Evolutionary conservation across 2,888 invertebrate species (phyloP), one percentile per base, ranked within the genome.

Genomic region (Sarcophaga variegata): DNA sequence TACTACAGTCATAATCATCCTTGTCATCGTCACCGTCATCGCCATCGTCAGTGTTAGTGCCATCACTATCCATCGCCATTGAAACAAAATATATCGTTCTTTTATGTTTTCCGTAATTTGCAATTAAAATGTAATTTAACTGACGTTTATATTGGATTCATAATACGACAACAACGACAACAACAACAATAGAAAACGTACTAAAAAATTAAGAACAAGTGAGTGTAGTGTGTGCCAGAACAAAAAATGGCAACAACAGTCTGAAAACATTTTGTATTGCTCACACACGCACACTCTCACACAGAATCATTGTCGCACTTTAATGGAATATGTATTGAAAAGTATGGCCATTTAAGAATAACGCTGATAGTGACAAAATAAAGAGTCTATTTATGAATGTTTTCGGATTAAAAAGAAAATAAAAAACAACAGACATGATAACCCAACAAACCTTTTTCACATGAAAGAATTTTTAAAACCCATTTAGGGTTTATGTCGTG

Each of bases 81-180:
- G 71, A 76, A 81, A 85, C 80, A 81, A 81, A 81, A 76, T 85
- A 71, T 84, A 66, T 76, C 75, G 84, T 82, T 77, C 66, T 79
- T 86, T 86, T 86, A 79, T 54, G 17, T 86, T 76, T 82, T 76
- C 67, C 78, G 71, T 86, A 86, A 86, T 86, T 86, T 82, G 86
- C 86, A 86, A 86, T 86, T 82, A 86, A 86, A 86, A 86, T 86
- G 86, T 86, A 86, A 86, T 86, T 86, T 82, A 86, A 86, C 86
- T 86, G 86, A 86, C 86, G 86, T 79, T 86, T 86, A 86, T 82
- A 86, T 86, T 86, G 86, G 82, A 82, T 86, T 86, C 82, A 82
- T 86, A 82, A 82, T 76, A 79, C 67, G 62, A 81, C 63, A 74
- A 47, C 67, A 85, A 76, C 70, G 20, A 20, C 54, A 47, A 37